Evolutionary conservation across 1,140 invertebrate species (phyloP).

Genomic region (Conus ventricosus): DNA sequence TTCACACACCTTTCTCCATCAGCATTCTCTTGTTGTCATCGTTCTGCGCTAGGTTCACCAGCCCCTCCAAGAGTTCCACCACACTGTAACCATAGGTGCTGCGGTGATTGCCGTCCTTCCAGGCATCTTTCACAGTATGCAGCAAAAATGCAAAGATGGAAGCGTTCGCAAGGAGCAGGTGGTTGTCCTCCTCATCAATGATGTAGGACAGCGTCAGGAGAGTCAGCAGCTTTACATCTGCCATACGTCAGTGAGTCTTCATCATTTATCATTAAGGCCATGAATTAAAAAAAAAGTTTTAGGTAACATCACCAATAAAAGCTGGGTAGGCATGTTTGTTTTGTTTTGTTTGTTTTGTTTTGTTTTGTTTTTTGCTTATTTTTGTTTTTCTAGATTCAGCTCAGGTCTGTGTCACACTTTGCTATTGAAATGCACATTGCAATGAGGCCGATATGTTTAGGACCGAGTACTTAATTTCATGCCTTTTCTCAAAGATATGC

Average conservation of each 20-base stretch:
- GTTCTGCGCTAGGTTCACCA: slow-evolving; percentile 49
- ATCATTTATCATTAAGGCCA: not conserved
- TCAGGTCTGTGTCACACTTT: too few species aligned
- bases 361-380: too few species aligned
- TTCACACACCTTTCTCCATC: slow-evolving; percentile 40
- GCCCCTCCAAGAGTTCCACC: slow-evolving; percentile 51
- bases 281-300: not conserved
- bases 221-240: slow-evolving; percentile 49
- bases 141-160: slow-evolving; percentile 47
- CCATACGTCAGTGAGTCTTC: too few species aligned
- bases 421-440: too few species aligned
- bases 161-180: slow-evolving; percentile 43
- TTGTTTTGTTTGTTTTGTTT: too few species aligned
- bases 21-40: slow-evolving; percentile 55
- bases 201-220: slow-evolving; percentile 53
- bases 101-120: slow-evolving; percentile 35
- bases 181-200: slow-evolving; percentile 53
- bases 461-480: too few species aligned
- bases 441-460: too few species aligned
- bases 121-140: slow-evolving; percentile 36
- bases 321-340: too few species aligned
- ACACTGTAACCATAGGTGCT: slow-evolving; percentile 8
- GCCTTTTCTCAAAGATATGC: too few species aligned
- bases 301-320: not conserved
- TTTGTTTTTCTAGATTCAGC: not conserved